Conservation (phyloP, 2,888 invertebrate species). For the Apantesis nais region DNA sequence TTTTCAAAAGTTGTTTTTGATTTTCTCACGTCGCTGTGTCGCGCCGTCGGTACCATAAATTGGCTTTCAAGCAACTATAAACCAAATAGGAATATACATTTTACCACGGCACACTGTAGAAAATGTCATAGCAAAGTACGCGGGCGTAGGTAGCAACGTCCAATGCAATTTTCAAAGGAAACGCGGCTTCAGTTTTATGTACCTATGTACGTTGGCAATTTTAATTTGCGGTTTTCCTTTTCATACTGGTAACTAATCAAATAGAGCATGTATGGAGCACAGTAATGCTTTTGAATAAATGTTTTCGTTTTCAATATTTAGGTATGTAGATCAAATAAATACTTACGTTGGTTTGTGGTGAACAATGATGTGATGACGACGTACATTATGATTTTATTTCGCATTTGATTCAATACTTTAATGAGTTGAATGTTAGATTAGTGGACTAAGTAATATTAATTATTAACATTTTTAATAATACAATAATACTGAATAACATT, state of each 20-base stretch:
- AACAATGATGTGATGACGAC: too few relatives aligned
- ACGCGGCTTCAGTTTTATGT: slow-evolving; percentile 19
- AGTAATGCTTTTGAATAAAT: background rate
- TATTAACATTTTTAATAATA: too few relatives aligned
- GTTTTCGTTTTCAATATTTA: background rate
- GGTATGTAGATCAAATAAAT: too few relatives aligned
- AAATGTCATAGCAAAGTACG: slow-evolving; percentile 47
- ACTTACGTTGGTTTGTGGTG: too few relatives aligned
- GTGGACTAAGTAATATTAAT: too few relatives aligned
- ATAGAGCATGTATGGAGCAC: background rate
- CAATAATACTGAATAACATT: too few relatives aligned
- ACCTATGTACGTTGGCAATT: slow-evolving; percentile 16
- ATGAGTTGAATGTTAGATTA: too few relatives aligned
- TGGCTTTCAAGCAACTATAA: slow-evolving; percentile 62
- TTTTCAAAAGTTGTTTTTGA: slow-evolving; percentile 60
- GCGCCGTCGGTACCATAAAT: slow-evolving; percentile 57
- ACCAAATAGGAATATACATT: slow-evolving; percentile 57
- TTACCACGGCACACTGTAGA: slow-evolving; percentile 28
- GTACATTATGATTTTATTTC: too few relatives aligned
- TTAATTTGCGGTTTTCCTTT: slow-evolving; percentile 18
- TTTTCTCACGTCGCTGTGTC: slow-evolving; percentile 51
- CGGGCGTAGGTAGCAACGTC: slow-evolving; percentile 23
- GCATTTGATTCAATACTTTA: too few relatives aligned
- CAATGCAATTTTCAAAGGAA: slow-evolving; percentile 35
- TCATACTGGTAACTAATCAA: background rate